Evolutionary conservation across 1,140 invertebrate species (phyloP).

Genomic region (Globodera rostochiensis): DNA sequence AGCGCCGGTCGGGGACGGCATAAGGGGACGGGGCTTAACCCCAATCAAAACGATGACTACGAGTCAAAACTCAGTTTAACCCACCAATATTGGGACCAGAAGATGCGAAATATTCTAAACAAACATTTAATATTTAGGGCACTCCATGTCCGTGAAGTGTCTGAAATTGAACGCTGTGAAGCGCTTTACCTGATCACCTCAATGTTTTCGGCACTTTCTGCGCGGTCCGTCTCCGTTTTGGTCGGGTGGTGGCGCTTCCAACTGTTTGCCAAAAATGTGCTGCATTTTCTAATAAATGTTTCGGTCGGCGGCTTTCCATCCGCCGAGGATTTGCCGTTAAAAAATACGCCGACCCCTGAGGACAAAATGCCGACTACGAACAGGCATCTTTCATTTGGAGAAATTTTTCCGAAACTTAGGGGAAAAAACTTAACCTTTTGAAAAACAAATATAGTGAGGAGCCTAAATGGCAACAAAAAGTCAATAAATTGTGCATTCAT

Average conservation of each 20-base stretch:
- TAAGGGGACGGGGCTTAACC: too few species aligned
- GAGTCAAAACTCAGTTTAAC: too few species aligned
- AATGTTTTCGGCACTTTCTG: constrained; percentile 6
- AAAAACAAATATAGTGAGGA: neutral
- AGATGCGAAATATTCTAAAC: too few species aligned
- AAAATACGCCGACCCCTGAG: neutral
- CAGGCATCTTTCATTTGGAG: neutral
- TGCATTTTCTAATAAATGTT: neutral
- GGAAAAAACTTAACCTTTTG: too few species aligned
- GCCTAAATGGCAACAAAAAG: neutral
- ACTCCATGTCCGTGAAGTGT: neutral
- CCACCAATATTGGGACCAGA: too few species aligned
- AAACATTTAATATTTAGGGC: neutral
- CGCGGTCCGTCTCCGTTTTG: neutral
- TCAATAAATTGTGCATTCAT: too few species aligned
- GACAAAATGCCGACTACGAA: neutral
- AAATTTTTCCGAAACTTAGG: too few species aligned
- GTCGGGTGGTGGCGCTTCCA: constrained; percentile 6
- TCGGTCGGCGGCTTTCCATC: neutral
- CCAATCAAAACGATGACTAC: too few species aligned
- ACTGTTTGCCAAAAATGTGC: constrained; percentile 1
- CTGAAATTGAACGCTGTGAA: neutral
- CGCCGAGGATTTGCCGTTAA: neutral
- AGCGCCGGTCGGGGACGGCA: too few species aligned
- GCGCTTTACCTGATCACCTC: neutral